These are phyloP conservation scores for Zelostemma sp. DNA, from an alignment of 1,140 invertebrate species.

Conservation along the genomic window DNA sequence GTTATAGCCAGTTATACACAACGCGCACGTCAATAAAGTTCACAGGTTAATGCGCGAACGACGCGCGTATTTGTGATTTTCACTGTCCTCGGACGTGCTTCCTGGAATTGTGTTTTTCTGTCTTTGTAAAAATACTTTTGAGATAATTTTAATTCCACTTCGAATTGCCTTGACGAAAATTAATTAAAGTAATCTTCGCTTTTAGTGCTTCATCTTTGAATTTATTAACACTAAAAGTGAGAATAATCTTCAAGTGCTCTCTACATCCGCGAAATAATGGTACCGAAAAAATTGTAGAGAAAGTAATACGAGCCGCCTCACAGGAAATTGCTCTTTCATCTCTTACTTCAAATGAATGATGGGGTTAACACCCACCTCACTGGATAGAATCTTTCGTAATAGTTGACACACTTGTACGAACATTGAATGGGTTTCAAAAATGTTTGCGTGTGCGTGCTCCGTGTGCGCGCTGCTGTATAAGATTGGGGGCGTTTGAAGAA, in stretches of 20 bases:
- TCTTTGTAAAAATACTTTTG: too few relatives aligned
- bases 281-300: not conserved
- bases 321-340: constrained; percentile 30
- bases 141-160: too few relatives aligned
- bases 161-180: too few relatives aligned
- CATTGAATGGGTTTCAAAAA: constrained; percentile 33
- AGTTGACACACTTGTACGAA: constrained; percentile 40
- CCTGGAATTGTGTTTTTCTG: too few relatives aligned
- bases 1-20: too few relatives aligned
- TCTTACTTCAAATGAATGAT: constrained; percentile 29
- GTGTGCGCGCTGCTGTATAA: constrained; percentile 27
- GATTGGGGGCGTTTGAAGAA: constrained; percentile 30
- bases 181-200: not conserved
- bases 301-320: constrained; percentile 28
- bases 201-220: too few relatives aligned
- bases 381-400: constrained; percentile 35
- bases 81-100: too few relatives aligned
- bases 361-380: constrained; percentile 42
- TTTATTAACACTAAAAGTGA: not conserved
- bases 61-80: too few relatives aligned
- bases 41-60: too few relatives aligned
- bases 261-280: constrained; percentile 12
- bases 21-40: too few relatives aligned
- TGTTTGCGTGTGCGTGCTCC: constrained; percentile 20
- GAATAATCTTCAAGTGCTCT: constrained; percentile 1